Base-by-base conservation (phyloP, 2,888 invertebrate species). In the Erannis defoliaria region DNA sequence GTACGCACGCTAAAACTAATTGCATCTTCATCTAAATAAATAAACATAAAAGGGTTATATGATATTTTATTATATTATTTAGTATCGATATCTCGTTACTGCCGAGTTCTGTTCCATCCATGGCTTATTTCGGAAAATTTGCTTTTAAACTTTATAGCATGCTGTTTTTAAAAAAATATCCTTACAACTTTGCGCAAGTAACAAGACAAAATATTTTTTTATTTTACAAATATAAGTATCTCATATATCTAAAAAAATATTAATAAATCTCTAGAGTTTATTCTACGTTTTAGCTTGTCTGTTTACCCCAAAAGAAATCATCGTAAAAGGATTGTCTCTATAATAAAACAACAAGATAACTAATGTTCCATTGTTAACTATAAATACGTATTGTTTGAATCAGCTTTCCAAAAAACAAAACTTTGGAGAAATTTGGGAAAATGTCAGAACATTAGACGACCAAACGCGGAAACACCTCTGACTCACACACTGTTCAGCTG, bases 381-480 rank as follows among this genome's bases (percentile, higher is more conserved):
- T 26, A 29, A 26, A 29, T 26, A 14, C 19, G 14, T 23, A 45
- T 45, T 26, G 35, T 37, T 53, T n/a, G 16, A 21, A 35, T 55
- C 29, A 9, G 43, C 35, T 31, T 50, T 50, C 42, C 50, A 42
- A 42, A 57, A 48, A 23, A 2, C 1, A 23, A 40, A 21, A 40
- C 21, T 31, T 48, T 40, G 23, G 16, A 29, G 31, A 33, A 38
- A 49, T 26, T 35, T 51, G 8, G 42, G 31, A 14, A 40, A 16
- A 6, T 14, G 26, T 23, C 9, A 9, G 43, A 43, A 26, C 26
- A 12, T 0, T 21, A 50, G 0, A 35, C 43, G 14, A n/a, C n/a
- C n/a, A 29, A 40, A 29, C 29, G 21, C 29, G 60, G 60, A 50
- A 55, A 55, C 31, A 35, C 60, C 55, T 43, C 49, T 61, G 60